Evolutionary conservation across 2,113 vertebrate genomes (phyloP), one percentile per base, ranked within the genome.

Genomic region (Dissostichus mawsoni): DNA sequence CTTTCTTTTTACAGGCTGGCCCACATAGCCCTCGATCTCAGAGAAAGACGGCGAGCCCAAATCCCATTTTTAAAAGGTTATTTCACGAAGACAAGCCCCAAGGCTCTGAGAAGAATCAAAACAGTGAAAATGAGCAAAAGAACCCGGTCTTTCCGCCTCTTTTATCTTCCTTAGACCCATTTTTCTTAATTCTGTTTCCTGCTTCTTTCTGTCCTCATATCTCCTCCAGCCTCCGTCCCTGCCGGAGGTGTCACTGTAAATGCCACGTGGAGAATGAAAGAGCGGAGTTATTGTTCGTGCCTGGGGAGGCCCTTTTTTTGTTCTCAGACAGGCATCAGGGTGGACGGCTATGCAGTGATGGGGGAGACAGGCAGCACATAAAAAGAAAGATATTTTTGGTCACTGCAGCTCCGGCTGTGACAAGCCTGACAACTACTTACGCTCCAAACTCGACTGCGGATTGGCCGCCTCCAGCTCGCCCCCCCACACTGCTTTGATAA

Each of bases 71-170:
- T 72, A 72, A 80, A 82, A 80, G 79, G 88, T 82, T 83, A 88
- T 91, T 89, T 89, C 86, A 86, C 87, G 80, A 80, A 90, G 89
- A 87, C 47, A 63, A 53, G 86, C 80, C 76, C 29, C 1, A 0
- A 68, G 88, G 86, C 83, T 73, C 55, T 0, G 55, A 77, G 74
- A 23, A 87, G 85, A 88, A 86, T 89, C 83, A 83, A 82, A 92
- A 83, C 74, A 76, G 63, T 70, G 63, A 85, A 87, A 92, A 90
- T 80, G 87, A 89, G 87, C 80, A 72, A 83, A 41, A 80, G 78
- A 85, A 47, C 57, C 59, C 56, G 0, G 45, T 85, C 83, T 79
- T 52, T 83, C 41, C 77, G 55, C 74, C 69, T 78, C 83, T 77
- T 87, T 91, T 80, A 86, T 87, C 90, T 84, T 77, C 64, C 74